Evolutionary conservation across 2,113 vertebrate species (phyloP), one percentile per base, ranked within the genome.

Genomic region (Platichthys flesus): DNA sequence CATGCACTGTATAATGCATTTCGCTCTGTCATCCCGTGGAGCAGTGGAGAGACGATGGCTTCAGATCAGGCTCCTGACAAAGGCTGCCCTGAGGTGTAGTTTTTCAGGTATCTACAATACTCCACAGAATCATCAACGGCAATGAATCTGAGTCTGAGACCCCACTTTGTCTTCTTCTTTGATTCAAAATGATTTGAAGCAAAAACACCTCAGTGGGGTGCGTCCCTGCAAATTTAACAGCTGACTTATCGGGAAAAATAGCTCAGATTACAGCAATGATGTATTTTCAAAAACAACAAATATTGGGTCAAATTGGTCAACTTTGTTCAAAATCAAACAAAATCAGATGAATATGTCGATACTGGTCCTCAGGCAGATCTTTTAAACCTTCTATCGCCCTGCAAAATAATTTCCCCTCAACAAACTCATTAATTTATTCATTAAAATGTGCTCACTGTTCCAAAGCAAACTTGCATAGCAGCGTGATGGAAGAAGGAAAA

Each of bases 1-100:
- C 65, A 71, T 82, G 83, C 31, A 31, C 81, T 78, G 51, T 60
- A 83, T 85, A 78, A 73, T 49, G 26, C 31, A 31, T 31, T 31
- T 7, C 31, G 6, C 71, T 76, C 35, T 81, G 62, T 79, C 66
- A 74, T 79, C 65, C 45, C 37, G 68, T 37, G 78, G 55, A 78
- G 69, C 76, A 66, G 74, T 12, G 80, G 82, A 89, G 60, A 66
- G 79, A 80, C 84, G 89, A 82, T 42, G 42, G 67, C 10, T 82
- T 63, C 77, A 76, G 73, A 82, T 18, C 18, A 16, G 69, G 49
- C 65, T 78, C 67, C 55, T 68, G 80, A 80, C 75, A 65, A 65
- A 42, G 42, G 67, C 74, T 76, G 5, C 12, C 47, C 74, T 78
- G 31, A 58, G 77, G 55, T 56, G 57, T 18, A 4, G 14, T 5